Conservation (phyloP, 37 sponge, comb jelly and placozoan species). For the Diacarnus erythraeanus region DNA sequence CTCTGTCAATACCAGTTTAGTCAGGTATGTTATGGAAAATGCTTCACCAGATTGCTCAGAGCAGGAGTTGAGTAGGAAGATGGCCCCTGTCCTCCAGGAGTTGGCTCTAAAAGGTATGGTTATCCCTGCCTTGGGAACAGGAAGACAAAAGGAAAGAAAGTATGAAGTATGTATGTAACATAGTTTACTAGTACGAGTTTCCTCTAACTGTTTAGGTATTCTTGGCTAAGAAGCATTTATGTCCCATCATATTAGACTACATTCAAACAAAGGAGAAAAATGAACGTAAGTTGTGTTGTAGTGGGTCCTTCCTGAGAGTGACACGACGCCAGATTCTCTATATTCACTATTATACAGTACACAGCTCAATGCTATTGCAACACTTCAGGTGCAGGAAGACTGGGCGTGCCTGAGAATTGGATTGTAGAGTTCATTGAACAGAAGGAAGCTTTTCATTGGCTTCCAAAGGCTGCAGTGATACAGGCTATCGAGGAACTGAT, state of each 20-base stretch:
- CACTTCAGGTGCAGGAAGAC: background rate
- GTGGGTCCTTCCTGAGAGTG: background rate
- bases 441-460: slow-evolving; percentile 6
- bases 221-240: slow-evolving; percentile 32
- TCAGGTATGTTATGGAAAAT: background rate
- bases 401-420: slow-evolving; percentile 46
- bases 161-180: slow-evolving; percentile 4
- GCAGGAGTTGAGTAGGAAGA: background rate
- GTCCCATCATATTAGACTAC: slow-evolving; percentile 29
- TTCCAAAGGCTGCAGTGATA: slow-evolving; percentile 11
- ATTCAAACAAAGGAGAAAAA: slow-evolving; percentile 24
- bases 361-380: background rate
- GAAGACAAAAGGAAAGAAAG: background rate
- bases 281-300: background rate
- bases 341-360: too few species aligned
- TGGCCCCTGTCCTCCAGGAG: background rate
- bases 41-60: background rate
- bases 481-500: slow-evolving; percentile 26
- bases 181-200: slow-evolving; percentile 5
- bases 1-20: background rate
- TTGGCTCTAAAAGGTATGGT: background rate
- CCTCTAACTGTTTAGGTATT: slow-evolving; percentile 19
- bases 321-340: too few species aligned
- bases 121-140: slow-evolving; percentile 4
- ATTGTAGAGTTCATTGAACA: slow-evolving; percentile 30